Base-by-base conservation (phyloP, 2,888 invertebrate genomes). In the Rhagium mordax region DNA sequence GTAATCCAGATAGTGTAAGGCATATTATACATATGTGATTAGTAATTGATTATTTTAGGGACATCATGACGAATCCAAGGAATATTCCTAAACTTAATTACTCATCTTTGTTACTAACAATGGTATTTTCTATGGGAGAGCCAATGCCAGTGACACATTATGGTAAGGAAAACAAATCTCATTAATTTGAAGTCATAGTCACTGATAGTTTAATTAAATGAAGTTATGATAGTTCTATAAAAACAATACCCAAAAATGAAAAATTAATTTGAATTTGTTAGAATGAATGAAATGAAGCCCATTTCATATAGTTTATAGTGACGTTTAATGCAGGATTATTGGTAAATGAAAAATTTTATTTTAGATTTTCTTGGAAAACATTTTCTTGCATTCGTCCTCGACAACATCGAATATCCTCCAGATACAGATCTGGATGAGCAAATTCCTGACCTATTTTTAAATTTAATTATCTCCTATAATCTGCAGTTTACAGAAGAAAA, bases 121-220 rank as follows among this genome's bases (percentile, higher is more conserved):
- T 97, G 91, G 92, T 98, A 61, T 93, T 98, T 86, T 96, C 96
- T 67, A 95, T 96, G 91, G 97, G 95, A 0, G 97, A 98, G 86
- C 92, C 92, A 59, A 93, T 98, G 90, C 97, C 98, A 1, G 91
- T 96, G 67, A 95, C 95, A 64, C 95, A 97, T 89, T 94, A 95
- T 86, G 96, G 96, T 96, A 88, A 88, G 86, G 83, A 73, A 47
- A 48, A 7, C 20, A 48, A 67, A 20, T 18, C n/a, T n/a, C n/a
- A 27, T 64, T 27, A 57, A 24, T 27, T 68, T 24, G 2, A 7
- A 48, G 29, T 18, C 51, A 18, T 51, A 18, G n/a, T n/a, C n/a
- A n/a, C n/a, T n/a, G n/a, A n/a, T n/a, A n/a, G n/a, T n/a, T n/a
- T n/a, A n/a, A n/a, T n/a, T n/a, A n/a, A n/a, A n/a, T n/a, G n/a